Evolutionary conservation across 1,140 invertebrate genomes (phyloP).

Genomic region (Piezodorus guildinii): DNA sequence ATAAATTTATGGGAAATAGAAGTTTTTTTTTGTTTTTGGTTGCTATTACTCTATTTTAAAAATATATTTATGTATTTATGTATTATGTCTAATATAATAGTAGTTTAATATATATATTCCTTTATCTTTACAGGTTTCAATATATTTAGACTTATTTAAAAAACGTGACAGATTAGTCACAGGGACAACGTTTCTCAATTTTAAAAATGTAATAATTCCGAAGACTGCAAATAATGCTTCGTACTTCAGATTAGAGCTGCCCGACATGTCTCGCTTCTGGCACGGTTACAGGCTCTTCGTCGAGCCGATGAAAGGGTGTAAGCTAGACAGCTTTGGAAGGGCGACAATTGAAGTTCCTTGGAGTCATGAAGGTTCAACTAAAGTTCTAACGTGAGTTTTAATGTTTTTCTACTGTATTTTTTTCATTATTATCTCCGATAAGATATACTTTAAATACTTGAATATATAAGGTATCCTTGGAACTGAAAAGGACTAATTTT

Average conservation of each 20-base stretch:
- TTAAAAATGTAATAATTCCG: conserved; percentile 34
- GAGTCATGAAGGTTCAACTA: conserved; percentile 24
- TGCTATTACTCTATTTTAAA: no score
- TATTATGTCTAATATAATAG: no score
- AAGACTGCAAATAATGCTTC: conserved; percentile 42
- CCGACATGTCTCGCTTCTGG: conserved; percentile 42
- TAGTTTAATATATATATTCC: no score
- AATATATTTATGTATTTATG: no score
- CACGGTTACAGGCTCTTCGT: conserved; percentile 47
- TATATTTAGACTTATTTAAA: conserved; percentile 53
- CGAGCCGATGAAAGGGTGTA: conserved; percentile 34
- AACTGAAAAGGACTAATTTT: no score
- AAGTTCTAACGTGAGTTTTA: conserved; percentile 19
- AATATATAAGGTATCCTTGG: no score
- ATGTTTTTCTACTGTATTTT: background rate
- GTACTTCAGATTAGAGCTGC: conserved; percentile 46
- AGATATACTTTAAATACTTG: no score
- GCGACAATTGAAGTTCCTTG: conserved; percentile 26
- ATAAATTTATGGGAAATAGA: no score
- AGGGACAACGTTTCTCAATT: conserved; percentile 37
- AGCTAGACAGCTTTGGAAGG: conserved; percentile 16
- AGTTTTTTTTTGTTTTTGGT: no score
- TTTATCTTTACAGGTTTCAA: conserved; percentile 38
- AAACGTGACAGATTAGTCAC: conserved; percentile 40
- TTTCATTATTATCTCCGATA: no score